A percentile compares a stretch with the other conserved stretches of the same genome.
Evolutionary conservation across 2,888 invertebrate species (phyloP).

Genomic region (Panzeria rudis): DNA sequence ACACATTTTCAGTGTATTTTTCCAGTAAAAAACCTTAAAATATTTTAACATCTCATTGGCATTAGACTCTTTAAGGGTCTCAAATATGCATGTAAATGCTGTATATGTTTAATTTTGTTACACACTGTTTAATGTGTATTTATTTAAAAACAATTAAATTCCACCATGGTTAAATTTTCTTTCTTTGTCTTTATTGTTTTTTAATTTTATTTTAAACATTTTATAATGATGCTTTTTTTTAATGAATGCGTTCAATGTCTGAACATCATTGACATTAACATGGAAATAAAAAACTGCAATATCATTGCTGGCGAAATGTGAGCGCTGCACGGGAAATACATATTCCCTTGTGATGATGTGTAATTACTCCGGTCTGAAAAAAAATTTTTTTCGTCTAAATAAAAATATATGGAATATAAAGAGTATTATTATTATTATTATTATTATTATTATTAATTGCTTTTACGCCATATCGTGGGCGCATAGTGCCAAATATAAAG

Average conservation of each 20-base stretch:
- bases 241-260: conserved; percentile 55
- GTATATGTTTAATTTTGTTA: not conserved
- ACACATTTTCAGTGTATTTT: not conserved
- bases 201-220: conserved; percentile 11
- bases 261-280: conserved; percentile 62
- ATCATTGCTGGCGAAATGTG: not conserved
- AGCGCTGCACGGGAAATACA: no score
- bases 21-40: not conserved
- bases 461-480: no score
- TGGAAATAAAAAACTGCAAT: conserved; percentile 28
- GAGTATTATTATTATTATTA: no score
- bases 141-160: not conserved
- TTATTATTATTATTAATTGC: no score
- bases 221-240: not conserved
- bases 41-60: not conserved
- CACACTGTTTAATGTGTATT: conserved; percentile 4
- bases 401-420: not conserved
- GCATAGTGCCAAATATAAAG: no score
- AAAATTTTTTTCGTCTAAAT: not conserved
- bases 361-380: not conserved
- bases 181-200: conserved; percentile 8
- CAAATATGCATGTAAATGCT: no score
- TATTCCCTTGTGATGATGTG: not conserved
- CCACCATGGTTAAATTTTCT: not conserved
- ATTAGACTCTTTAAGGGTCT: not conserved